Percentiles rank a stretch among this genome's conserved stretches.
phyloP scores from a whole-genome alignment of 2,113 vertebrate genomes.

The Protomyctophum bolini region DNA sequence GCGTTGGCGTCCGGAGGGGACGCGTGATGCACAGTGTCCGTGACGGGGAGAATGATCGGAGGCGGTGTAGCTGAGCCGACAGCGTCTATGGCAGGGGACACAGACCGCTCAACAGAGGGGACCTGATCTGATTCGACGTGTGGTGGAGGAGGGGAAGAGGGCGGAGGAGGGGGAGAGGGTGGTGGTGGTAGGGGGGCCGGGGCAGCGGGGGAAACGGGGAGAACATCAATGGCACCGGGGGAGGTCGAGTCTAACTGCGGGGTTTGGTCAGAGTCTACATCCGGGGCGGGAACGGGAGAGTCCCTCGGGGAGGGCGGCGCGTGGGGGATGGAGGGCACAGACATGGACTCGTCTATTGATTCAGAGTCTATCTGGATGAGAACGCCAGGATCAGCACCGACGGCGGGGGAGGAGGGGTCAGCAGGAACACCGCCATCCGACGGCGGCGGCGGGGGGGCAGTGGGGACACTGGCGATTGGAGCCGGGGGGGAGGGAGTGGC shows the following conservation, averaged over 20 bases:
- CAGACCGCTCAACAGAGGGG: constrained; percentile 27
- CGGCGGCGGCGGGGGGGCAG: not conserved
- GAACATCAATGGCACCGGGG: constrained; percentile 30
- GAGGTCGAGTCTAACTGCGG: constrained; percentile 43
- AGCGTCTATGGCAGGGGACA: constrained; percentile 15
- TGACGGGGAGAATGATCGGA: constrained; percentile 45
- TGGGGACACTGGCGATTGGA: not conserved
- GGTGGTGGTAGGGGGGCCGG: constrained; percentile 19
- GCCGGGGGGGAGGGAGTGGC: constrained; percentile 27
- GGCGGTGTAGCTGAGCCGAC: not conserved
- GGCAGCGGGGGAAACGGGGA: constrained; percentile 14
- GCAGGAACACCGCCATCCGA: constrained; percentile 20
- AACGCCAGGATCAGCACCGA: constrained; percentile 30
- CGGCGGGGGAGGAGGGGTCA: constrained; percentile 21
- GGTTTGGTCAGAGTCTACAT: constrained; percentile 17
- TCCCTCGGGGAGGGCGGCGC: constrained; percentile 18
- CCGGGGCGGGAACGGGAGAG: constrained; percentile 18
- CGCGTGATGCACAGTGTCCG: constrained; percentile 46
- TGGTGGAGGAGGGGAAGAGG: not conserved
- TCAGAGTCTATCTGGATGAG: constrained; percentile 34
- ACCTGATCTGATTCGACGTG: constrained; percentile 12
- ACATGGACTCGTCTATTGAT: constrained; percentile 9
- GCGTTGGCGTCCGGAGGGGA: constrained; percentile 39
- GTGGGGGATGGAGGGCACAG: constrained; percentile 1
- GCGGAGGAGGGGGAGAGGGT: not conserved